A percentile compares a stretch with the other conserved stretches of the same genome.
These are phyloP conservation scores for Hypomecis atomaria DNA, from an alignment of 2,888 invertebrate genomes.

Conservation along the genomic window DNA sequence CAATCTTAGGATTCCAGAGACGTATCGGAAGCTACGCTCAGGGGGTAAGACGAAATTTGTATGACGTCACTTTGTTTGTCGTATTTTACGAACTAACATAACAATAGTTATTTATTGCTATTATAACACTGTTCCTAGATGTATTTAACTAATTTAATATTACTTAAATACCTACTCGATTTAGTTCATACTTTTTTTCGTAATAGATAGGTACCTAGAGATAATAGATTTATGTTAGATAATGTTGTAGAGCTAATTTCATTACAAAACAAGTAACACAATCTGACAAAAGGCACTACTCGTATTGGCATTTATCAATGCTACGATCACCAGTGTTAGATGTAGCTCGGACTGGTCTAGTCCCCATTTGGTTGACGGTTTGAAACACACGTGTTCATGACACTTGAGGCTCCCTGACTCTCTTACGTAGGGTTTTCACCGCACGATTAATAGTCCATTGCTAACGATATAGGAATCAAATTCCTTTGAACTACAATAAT, in stretches of 20 bases:
- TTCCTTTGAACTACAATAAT: slow-evolving; percentile 39
- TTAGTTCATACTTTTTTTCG: too few relatives aligned
- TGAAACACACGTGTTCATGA: slow-evolving; percentile 77
- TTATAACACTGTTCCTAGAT: too few relatives aligned
- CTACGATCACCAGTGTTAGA: slow-evolving; percentile 70
- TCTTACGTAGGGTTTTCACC: slow-evolving; percentile 48
- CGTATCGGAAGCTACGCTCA: neutral
- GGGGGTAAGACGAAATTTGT: neutral
- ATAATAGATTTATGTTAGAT: too few relatives aligned
- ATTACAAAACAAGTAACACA: slow-evolving; percentile 35
- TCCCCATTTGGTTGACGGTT: slow-evolving; percentile 78
- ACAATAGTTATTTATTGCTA: too few relatives aligned
- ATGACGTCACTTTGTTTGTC: neutral
- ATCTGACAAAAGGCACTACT: slow-evolving; percentile 56
- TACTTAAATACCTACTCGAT: too few relatives aligned
- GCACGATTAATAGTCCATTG: slow-evolving; percentile 48
- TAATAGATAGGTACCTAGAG: too few relatives aligned
- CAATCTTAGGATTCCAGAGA: slow-evolving; percentile 8
- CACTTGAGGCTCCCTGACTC: slow-evolving; percentile 50
- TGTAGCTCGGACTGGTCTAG: slow-evolving; percentile 70
- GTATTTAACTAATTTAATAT: too few relatives aligned
- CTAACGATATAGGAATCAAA: slow-evolving; percentile 38
- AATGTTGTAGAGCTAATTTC: neutral
- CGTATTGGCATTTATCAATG: slow-evolving; percentile 71
- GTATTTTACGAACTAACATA: too few relatives aligned